Evolutionary conservation across 2,797 vertebrate genomes (phyloP).

Genomic region (Eulemur albifrons): DNA sequence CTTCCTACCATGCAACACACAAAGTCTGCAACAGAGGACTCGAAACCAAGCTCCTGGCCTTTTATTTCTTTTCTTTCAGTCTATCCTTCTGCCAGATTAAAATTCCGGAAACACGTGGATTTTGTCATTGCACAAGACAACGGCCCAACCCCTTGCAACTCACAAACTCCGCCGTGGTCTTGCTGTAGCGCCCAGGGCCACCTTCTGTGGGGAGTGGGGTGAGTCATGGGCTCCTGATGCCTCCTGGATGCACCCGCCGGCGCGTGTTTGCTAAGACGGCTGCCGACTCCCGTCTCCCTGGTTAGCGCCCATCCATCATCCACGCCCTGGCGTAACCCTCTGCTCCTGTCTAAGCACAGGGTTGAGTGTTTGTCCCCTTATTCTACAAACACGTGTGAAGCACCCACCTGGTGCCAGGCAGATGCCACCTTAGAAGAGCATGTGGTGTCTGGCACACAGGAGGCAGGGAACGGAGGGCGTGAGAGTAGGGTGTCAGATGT

Average conservation of each 20-base stretch:
- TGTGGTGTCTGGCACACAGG: rapidly evolving
- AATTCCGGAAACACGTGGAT: background rate
- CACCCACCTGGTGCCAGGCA: background rate
- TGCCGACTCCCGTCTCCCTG: rapidly evolving
- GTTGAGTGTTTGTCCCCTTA: no score
- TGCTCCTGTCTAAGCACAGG: background rate
- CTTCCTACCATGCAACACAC: rapidly evolving
- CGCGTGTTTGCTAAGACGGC: background rate
- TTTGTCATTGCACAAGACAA: background rate
- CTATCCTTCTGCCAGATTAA: background rate
- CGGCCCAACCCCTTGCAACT: background rate
- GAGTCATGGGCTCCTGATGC: rapidly evolving
- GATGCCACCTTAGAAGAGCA: rapidly evolving
- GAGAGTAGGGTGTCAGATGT: rapidly evolving
- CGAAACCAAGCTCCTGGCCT: background rate
- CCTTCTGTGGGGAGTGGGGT: background rate
- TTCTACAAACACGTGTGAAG: background rate
- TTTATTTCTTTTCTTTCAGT: background rate
- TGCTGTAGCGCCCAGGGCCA: background rate
- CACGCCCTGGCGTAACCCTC: background rate
- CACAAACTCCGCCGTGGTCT: rapidly evolving
- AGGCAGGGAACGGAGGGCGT: rapidly evolving
- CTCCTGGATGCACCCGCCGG: background rate
- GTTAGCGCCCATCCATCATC: rapidly evolving
- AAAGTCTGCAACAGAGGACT: no score